Conservation (phyloP, 2,797 vertebrate species). For the Rhinoraja longicauda region DNA sequence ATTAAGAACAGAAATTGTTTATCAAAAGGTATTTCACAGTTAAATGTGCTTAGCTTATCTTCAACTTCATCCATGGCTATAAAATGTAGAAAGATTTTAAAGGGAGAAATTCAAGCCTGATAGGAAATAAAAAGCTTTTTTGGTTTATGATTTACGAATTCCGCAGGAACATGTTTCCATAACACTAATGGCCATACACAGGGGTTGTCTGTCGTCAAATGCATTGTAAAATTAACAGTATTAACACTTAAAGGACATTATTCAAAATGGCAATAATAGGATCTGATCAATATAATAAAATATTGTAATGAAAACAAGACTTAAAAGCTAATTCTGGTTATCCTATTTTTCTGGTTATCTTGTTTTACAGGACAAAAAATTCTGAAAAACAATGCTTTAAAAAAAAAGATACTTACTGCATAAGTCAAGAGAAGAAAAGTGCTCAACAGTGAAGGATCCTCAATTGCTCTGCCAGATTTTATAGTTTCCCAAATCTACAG, state of each 20-base stretch:
- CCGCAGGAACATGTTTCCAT: no score
- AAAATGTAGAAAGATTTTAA: neutral
- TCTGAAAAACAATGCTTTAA: neutral
- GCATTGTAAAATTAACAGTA: neutral
- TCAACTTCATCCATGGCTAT: neutral
- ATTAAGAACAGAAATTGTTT: neutral
- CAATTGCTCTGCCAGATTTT: constrained; percentile 73
- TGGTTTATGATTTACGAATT: no score
- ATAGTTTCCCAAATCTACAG: constrained; percentile 85
- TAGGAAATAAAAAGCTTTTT: neutral
- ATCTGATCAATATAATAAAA: neutral
- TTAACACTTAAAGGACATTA: neutral
- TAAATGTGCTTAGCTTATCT: neutral
- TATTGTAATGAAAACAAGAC: neutral
- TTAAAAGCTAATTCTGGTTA: neutral
- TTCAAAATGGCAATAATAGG: neutral
- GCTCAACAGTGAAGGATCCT: constrained; percentile 77
- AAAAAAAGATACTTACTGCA: constrained; percentile 65
- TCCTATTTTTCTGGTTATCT: neutral
- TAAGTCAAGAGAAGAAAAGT: constrained; percentile 90
- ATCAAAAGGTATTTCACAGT: neutral
- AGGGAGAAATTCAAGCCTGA: neutral
- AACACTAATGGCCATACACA: no score
- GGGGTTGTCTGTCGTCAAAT: no score
- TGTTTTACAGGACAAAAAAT: neutral